Conservation (phyloP, 2,797 vertebrate genomes). For the Todus mexicanus region DNA sequence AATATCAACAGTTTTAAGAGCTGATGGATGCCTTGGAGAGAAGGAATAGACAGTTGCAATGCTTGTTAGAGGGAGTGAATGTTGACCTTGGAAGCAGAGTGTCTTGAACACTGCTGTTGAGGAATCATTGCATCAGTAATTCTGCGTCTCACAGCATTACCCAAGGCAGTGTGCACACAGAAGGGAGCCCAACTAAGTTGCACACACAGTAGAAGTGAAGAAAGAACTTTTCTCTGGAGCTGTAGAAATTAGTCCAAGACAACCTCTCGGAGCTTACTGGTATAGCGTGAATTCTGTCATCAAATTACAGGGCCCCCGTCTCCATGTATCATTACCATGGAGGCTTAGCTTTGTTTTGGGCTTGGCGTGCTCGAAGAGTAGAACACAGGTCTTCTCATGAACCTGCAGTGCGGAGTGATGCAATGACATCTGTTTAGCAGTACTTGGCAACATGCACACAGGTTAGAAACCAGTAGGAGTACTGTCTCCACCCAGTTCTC, state of each 20-base stretch:
- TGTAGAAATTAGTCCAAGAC: background rate
- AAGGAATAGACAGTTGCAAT: background rate
- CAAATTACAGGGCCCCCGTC: accelerated
- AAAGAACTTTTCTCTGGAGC: background rate
- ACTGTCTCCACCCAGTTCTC: background rate
- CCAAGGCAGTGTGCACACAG: background rate
- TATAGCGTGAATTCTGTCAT: background rate
- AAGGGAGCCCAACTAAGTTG: background rate
- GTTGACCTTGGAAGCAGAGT: background rate
- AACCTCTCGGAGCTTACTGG: background rate
- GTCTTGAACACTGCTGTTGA: background rate
- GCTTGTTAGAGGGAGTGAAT: background rate
- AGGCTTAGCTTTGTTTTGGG: background rate
- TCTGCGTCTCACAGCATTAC: background rate
- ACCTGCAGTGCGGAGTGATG: background rate
- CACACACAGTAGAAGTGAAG: background rate
- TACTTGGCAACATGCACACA: background rate
- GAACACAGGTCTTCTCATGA: background rate
- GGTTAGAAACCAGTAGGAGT: background rate
- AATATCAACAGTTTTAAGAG: background rate
- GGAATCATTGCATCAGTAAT: background rate
- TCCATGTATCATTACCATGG: background rate
- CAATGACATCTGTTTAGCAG: background rate
- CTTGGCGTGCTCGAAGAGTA: background rate
- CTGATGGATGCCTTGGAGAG: background rate